Conservation (phyloP, 2,797 vertebrate genomes). For the Acanthurus lineatus region DNA sequence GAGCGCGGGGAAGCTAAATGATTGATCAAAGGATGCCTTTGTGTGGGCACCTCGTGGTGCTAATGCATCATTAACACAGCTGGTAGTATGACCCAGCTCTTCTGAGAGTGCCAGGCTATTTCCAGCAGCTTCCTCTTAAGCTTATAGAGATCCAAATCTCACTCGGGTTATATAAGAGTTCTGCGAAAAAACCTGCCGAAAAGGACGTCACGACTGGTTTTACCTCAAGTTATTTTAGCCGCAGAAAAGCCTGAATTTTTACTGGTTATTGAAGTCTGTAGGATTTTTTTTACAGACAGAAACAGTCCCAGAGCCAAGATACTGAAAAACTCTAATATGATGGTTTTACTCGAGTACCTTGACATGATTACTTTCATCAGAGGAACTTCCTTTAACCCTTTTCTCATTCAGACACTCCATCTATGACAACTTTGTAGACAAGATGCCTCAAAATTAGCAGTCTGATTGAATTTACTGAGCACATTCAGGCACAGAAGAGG, state of each 20-base stretch:
- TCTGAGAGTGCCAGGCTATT: constrained; percentile 62
- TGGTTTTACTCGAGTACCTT: not conserved
- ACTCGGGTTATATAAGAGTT: constrained; percentile 62
- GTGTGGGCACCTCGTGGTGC: constrained; percentile 73
- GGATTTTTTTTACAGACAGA: constrained; percentile 51
- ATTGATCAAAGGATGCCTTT: constrained; percentile 76
- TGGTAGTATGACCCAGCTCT: constrained; percentile 71
- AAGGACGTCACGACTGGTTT: constrained; percentile 43
- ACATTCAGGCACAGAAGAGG: not conserved
- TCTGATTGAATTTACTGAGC: not conserved
- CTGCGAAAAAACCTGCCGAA: constrained; percentile 41
- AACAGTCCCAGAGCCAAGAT: constrained; percentile 1
- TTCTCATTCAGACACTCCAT: not conserved
- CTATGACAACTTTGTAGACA: not conserved
- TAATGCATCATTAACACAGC: constrained; percentile 79
- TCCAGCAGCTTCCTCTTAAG: constrained; percentile 70
- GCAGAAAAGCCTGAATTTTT: constrained; percentile 14
- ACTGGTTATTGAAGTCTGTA: constrained; percentile 20
- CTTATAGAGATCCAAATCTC: constrained; percentile 68
- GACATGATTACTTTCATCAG: not conserved
- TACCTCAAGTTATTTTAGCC: constrained; percentile 52
- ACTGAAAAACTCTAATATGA: constrained; percentile 1
- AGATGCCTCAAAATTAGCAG: no score
- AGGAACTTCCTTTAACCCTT: not conserved
- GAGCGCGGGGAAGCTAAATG: constrained; percentile 63